Evolutionary conservation across 2,113 vertebrate species (phyloP), one percentile per base, ranked within the genome.

Genomic region (Antechinus stuartii): DNA sequence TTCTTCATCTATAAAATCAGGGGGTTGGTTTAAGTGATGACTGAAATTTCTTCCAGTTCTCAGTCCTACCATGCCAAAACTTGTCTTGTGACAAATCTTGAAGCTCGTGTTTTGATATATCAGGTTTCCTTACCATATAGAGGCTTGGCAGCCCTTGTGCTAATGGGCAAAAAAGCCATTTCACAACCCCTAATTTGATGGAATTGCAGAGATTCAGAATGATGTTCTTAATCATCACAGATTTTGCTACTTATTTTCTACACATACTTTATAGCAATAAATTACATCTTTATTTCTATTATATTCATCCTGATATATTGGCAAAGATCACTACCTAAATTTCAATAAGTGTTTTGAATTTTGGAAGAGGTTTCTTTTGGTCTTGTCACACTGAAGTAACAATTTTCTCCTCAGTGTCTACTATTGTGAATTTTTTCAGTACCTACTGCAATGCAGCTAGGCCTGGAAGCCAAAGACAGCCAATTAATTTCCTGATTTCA

Each of bases 401-500:
- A 52, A 52, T 11, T 52, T 52, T 52, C 50, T 52, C 50, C 50
- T 52, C 9, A 10, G 50, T 11, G 1, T 52, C 50, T 52, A 52
- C 9, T 52, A 49, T 49, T 49, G 26, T 93, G 2, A 16, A 52
- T 94, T 94, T 95, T 42, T 90, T 68, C 54, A 93, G 24, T 93
- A 95, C 24, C 46, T 92, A 95, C 90, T 90, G 91, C 91, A 97
- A 25, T 94, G 91, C 84, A 97, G 84, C 4, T 24, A 92, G 92
- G 90, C 91, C 46, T 96, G 94, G 94, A 97, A 91, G 95, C 96
- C 68, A 93, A 89, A 1, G 2, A 93, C 95, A 57, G 46, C 23
- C 47, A 90, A 93, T 97, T 96, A 54, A 92, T 95, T 94, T 96
- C 84, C 27, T 94, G n/a, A 57, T 91, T 95, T 96, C 61, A 91